A percentile compares a stretch with the other conserved stretches of the same genome.
Evolutionary conservation across 2,113 vertebrate genomes (phyloP).

Genomic region (Tiliqua scincoides): DNA sequence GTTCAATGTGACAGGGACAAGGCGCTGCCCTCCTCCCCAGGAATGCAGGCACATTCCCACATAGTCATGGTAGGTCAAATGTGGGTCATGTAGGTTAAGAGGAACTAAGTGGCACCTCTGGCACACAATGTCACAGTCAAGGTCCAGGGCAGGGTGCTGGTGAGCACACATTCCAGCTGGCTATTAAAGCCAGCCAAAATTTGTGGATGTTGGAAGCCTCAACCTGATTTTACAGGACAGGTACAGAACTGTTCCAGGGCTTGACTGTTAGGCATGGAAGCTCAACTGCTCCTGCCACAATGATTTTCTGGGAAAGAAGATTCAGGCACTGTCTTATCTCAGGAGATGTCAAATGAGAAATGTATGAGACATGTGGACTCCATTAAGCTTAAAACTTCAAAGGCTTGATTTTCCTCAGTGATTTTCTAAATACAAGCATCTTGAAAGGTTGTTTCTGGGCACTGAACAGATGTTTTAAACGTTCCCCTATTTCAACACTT

Average conservation of each 20-base stretch:
- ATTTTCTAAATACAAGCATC: background rate
- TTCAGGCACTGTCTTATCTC: background rate
- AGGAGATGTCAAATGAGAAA: conserved; percentile 24
- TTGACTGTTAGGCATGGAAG: background rate
- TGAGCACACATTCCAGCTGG: no score
- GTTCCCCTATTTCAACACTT: conserved; percentile 5
- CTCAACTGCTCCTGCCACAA: background rate
- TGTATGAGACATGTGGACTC: background rate
- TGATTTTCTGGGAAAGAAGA: background rate
- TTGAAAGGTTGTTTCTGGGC: conserved; percentile 44
- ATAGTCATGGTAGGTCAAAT: no score
- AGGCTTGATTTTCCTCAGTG: conserved; percentile 18
- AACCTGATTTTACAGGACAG: no score
- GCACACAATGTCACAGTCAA: no score
- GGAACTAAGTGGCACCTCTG: no score
- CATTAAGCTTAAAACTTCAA: conserved; percentile 28
- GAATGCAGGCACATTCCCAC: no score
- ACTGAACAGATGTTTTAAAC: conserved; percentile 45
- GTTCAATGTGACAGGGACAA: no score
- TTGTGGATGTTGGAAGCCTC: no score
- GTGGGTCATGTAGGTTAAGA: no score
- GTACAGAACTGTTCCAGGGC: background rate
- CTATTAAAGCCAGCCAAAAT: no score
- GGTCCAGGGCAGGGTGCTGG: no score
- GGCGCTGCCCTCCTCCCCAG: no score